Conservation (phyloP, 2,888 invertebrate genomes). For the Antheraea assamensis region DNA sequence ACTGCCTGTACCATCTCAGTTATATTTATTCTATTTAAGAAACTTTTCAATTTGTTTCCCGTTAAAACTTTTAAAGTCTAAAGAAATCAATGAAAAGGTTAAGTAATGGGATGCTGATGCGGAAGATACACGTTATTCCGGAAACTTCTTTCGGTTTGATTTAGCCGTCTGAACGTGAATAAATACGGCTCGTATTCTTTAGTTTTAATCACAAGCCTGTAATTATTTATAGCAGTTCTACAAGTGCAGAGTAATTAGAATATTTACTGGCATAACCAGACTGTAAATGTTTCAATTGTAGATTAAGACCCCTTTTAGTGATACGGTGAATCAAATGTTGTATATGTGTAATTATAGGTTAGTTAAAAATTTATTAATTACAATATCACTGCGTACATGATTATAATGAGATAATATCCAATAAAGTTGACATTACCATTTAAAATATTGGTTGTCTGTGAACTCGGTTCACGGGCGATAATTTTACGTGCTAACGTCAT, state of each 20-base stretch:
- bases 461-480: too few species aligned
- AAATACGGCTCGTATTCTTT: neutral
- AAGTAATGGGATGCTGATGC: slow-evolving; percentile 29
- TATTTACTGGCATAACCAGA: too few species aligned
- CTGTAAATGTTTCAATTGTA: too few species aligned
- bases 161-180: slow-evolving; percentile 19
- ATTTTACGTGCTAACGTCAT: too few species aligned
- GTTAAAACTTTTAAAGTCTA: neutral
- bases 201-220: neutral
- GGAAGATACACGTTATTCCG: slow-evolving; percentile 20
- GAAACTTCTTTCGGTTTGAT: slow-evolving; percentile 30
- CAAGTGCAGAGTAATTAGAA: neutral
- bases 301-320: too few species aligned
- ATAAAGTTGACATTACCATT: too few species aligned
- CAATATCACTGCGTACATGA: too few species aligned
- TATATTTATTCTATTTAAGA: slow-evolving; percentile 1
- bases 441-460: too few species aligned
- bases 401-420: too few species aligned
- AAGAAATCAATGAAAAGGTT: slow-evolving; percentile 30
- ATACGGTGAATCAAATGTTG: too few species aligned
- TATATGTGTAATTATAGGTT: too few species aligned
- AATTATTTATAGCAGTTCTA: neutral
- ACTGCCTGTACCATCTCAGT: neutral
- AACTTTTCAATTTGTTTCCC: slow-evolving; percentile 11
- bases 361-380: too few species aligned